These are phyloP conservation scores for Aphelinus atriplicis DNA, from an alignment of 1,140 invertebrate species.

Conservation along the genomic window DNA sequence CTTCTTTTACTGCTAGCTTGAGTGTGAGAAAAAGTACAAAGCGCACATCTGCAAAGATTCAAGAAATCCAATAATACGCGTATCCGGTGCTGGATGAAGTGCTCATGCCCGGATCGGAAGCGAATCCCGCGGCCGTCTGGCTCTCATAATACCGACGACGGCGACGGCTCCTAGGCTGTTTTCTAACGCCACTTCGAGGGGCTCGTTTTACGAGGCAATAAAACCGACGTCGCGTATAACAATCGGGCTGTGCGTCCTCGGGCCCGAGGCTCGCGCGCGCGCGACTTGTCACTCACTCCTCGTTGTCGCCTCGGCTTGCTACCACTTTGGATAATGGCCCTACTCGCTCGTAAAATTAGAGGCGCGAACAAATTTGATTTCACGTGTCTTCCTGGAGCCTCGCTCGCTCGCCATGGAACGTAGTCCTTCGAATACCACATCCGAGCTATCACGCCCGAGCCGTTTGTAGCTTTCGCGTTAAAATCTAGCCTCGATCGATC, in stretches of 20 bases:
- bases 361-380: slow-evolving; percentile 62
- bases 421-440: too few relatives aligned
- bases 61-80: slow-evolving; percentile 14
- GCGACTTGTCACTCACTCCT: slow-evolving; percentile 14
- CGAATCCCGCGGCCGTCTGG: slow-evolving; percentile 10
- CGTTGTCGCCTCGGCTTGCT: slow-evolving; percentile 51
- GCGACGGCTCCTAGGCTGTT: slow-evolving; percentile 47
- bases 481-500: neutral
- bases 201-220: slow-evolving; percentile 64
- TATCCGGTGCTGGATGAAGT: neutral
- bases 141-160: slow-evolving; percentile 37
- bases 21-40: too few relatives aligned
- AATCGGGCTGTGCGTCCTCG: too few relatives aligned
- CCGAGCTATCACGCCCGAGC: too few relatives aligned
- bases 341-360: slow-evolving; percentile 63
- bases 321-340: slow-evolving; percentile 64
- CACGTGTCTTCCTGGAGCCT: too few relatives aligned
- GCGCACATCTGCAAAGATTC: too few relatives aligned
- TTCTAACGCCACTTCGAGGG: slow-evolving; percentile 57
- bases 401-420: too few relatives aligned
- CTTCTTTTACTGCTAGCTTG: too few relatives aligned
- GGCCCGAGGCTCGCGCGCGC: neutral
- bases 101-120: neutral
- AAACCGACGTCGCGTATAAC: slow-evolving; percentile 54
- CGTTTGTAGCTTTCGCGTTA: neutral